These are phyloP conservation scores for Tenthredo notha DNA, from an alignment of 2,888 invertebrate species.

Conservation along the genomic window DNA sequence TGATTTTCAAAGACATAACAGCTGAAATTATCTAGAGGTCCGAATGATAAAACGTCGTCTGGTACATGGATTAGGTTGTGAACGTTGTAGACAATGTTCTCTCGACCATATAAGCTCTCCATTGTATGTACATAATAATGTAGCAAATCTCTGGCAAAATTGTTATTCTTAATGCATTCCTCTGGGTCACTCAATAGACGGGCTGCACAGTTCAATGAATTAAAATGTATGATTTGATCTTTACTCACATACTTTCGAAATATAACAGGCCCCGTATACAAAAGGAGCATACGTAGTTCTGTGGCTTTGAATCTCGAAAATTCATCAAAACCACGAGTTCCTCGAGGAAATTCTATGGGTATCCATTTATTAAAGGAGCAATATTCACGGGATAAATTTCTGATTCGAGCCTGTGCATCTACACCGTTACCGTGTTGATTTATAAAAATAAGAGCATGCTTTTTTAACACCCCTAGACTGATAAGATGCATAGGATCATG, in stretches of 20 bases:
- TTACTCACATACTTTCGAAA: constrained; percentile 57
- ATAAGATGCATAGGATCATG: constrained; percentile 50
- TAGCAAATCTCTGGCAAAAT: constrained; percentile 62
- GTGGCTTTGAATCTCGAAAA: constrained; percentile 67
- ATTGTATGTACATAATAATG: constrained; percentile 62
- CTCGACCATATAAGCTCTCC: constrained; percentile 62
- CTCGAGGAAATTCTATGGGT: constrained; percentile 63
- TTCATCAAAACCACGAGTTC: constrained; percentile 61
- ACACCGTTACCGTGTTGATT: constrained; percentile 55
- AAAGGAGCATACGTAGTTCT: constrained; percentile 65
- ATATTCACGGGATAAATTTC: constrained; percentile 1
- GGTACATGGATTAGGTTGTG: constrained; percentile 58
- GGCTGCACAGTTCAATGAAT: constrained; percentile 59
- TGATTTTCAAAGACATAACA: not conserved
- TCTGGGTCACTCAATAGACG: constrained; percentile 59
- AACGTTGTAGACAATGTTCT: constrained; percentile 63
- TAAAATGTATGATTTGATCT: constrained; percentile 60
- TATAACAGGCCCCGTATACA: constrained; percentile 64
- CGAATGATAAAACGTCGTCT: not conserved
- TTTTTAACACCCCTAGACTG: constrained; percentile 56
- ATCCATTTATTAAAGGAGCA: constrained; percentile 40
- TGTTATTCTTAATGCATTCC: constrained; percentile 58
- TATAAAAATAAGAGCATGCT: constrained; percentile 47
- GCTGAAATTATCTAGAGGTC: constrained; percentile 6
- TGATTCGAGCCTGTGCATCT: not conserved